Percentiles rank a stretch among this genome's conserved stretches.
These are phyloP conservation scores for Pelosia muscerda DNA, from an alignment of 2,888 invertebrate species.

Conservation along the genomic window DNA sequence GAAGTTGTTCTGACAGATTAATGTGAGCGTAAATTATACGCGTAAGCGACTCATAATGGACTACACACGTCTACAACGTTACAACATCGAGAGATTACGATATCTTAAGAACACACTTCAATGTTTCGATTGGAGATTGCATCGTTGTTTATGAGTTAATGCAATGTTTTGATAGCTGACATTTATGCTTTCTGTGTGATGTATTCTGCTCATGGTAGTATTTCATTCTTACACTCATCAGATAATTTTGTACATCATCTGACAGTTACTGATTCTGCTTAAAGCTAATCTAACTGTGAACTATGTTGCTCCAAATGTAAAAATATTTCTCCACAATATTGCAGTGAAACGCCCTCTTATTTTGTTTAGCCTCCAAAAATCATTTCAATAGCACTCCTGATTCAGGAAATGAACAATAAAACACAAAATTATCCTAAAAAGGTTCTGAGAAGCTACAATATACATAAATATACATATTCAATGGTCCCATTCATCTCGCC, in stretches of 20 bases:
- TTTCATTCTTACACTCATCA: conserved; percentile 4
- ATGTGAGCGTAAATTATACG: conserved; percentile 1
- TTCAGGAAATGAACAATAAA: conserved; percentile 2
- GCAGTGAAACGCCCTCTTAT: background rate
- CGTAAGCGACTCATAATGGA: background rate
- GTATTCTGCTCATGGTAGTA: background rate
- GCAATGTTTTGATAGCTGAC: conserved; percentile 2
- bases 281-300: too few species aligned
- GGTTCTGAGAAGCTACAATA: background rate
- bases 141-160: background rate
- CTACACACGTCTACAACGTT: background rate
- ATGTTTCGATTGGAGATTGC: background rate
- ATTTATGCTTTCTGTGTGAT: background rate
- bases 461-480: conserved; percentile 1
- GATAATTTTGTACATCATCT: background rate
- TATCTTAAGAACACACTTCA: background rate
- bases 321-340: background rate
- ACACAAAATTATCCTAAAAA: conserved; percentile 2
- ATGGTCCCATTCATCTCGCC: background rate
- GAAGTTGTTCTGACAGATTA: background rate
- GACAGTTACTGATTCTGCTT: background rate
- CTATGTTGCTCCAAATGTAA: too few species aligned
- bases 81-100: background rate
- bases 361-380: background rate
- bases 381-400: background rate